Evolutionary conservation across 2,113 vertebrate species (phyloP).

Genomic region (Neopipo cinnamomea): DNA sequence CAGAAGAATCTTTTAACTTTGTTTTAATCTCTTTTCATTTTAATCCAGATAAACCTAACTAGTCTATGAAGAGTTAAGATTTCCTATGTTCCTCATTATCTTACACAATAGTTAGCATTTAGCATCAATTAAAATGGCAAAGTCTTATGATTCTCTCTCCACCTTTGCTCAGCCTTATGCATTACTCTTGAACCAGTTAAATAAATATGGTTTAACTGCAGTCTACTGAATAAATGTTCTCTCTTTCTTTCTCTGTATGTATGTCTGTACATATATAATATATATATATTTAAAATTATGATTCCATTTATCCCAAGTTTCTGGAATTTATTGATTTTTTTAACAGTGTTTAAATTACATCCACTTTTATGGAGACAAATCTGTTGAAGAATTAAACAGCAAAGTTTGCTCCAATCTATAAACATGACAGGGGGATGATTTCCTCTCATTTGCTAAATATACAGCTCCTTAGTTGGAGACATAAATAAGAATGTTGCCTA

Average conservation of each 20-base stretch:
- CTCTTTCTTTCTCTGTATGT: slow-evolving; percentile 19
- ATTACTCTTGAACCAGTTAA: slow-evolving; percentile 42
- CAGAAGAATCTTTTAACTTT: not conserved
- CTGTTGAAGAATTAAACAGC: slow-evolving; percentile 71
- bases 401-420: slow-evolving; percentile 69
- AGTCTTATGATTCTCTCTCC: not conserved
- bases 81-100: not conserved
- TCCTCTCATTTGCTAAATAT: slow-evolving; percentile 77
- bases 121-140: slow-evolving; percentile 15
- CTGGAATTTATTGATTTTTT: slow-evolving; percentile 66
- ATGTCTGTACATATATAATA: slow-evolving; percentile 34
- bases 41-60: not conserved
- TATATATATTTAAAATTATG: slow-evolving; percentile 41
- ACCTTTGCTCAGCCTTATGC: slow-evolving; percentile 25
- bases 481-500: slow-evolving; percentile 76
- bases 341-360: slow-evolving; percentile 71
- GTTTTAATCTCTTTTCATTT: not conserved
- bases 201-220: slow-evolving; percentile 26
- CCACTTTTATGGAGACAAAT: slow-evolving; percentile 71
- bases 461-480: slow-evolving; percentile 71
- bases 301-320: slow-evolving; percentile 64
- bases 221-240: slow-evolving; percentile 29
- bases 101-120: slow-evolving; percentile 1
- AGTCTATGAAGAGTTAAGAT: slow-evolving; percentile 1
- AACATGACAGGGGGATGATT: slow-evolving; percentile 67